phyloP scores from a whole-genome alignment of 2,888 invertebrate genomes.

The Rhopalosiphum nymphaeae region DNA sequence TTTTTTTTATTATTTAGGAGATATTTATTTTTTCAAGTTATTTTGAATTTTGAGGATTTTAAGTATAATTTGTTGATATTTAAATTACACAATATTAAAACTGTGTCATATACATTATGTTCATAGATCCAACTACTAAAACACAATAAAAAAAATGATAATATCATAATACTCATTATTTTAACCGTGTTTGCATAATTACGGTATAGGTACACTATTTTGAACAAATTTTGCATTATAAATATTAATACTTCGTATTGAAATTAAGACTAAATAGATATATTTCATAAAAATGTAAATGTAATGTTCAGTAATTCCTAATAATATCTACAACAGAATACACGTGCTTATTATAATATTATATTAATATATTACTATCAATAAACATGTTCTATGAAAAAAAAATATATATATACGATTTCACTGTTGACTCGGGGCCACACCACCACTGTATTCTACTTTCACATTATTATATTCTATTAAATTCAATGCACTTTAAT shows the following conservation, averaged over 20 bases:
- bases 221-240: not conserved
- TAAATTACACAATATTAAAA: not conserved
- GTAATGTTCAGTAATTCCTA: not conserved
- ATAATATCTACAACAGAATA: not conserved
- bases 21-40: not conserved
- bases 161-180: not conserved
- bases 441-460: conserved; percentile 14
- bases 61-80: not conserved
- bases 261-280: not conserved
- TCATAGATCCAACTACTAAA: not conserved
- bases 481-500: not conserved
- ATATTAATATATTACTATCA: not conserved
- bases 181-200: not conserved
- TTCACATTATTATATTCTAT: conserved; percentile 50
- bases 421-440: conserved; percentile 37
- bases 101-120: not conserved
- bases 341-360: not conserved
- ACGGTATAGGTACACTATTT: not conserved
- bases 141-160: not conserved
- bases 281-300: not conserved
- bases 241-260: not conserved
- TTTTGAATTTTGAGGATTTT: not conserved
- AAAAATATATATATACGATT: conserved; percentile 44
- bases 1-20: not conserved
- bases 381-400: conserved; percentile 51